phyloP scores from a whole-genome alignment of 2,888 invertebrate species.

The Drosophila nigritarsus region DNA sequence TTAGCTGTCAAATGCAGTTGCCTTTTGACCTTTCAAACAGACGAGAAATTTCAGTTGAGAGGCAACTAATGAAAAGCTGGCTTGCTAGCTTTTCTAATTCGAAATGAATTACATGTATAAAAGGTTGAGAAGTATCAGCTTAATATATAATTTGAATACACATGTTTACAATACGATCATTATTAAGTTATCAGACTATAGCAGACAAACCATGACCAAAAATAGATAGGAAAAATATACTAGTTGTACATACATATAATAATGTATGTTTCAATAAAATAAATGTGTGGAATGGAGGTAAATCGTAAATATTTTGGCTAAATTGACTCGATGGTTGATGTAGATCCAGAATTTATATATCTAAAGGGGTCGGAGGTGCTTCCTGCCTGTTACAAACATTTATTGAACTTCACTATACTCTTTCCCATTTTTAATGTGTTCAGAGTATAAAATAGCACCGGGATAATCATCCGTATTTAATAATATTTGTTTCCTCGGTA shows the following conservation, averaged over 20 bases:
- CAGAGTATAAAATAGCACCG: too few relatives aligned
- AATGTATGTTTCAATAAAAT: background rate
- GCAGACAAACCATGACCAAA: too few relatives aligned
- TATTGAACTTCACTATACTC: background rate
- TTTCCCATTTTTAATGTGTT: background rate
- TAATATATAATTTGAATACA: background rate
- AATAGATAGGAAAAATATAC: too few relatives aligned
- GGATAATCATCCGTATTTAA: background rate
- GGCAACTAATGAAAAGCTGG: slow-evolving; percentile 8
- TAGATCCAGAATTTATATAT: background rate
- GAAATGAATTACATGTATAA: background rate
- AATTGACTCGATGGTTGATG: background rate
- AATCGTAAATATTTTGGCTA: background rate
- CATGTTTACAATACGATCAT: background rate
- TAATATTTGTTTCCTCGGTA: background rate
- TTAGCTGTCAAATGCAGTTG: slow-evolving; percentile 34
- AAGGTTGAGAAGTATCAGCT: background rate
- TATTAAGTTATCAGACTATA: background rate
- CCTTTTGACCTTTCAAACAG: slow-evolving; percentile 9
- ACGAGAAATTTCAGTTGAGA: background rate
- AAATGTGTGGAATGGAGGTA: background rate
- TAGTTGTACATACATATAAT: background rate
- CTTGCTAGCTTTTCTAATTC: background rate
- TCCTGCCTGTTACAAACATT: background rate
- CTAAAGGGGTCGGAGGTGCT: background rate